These are phyloP conservation scores for Bufotes viridis DNA, from an alignment of 2,797 vertebrate genomes.

Conservation along the genomic window DNA sequence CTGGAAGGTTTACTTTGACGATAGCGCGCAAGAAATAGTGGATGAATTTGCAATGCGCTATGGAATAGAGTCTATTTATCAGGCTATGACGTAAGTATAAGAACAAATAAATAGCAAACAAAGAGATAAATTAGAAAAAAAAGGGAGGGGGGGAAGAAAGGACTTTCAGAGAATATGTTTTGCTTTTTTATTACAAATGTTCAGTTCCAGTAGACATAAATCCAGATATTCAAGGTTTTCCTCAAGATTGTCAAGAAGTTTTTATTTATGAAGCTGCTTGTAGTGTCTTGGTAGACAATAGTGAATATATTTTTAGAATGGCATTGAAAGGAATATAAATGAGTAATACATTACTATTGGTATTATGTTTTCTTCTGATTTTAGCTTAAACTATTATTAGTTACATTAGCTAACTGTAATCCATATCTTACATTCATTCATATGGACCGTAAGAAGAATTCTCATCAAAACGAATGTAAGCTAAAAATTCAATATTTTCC, in stretches of 20 bases:
- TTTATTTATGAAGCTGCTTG: no score
- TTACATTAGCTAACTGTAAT: background rate
- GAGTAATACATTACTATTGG: no score
- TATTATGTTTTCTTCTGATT: background rate
- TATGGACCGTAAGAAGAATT: no score
- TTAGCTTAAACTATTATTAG: background rate
- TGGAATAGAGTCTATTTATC: constrained; percentile 97
- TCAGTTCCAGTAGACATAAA: background rate
- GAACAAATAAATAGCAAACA: background rate
- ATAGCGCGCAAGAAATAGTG: constrained; percentile 94
- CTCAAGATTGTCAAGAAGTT: no score
- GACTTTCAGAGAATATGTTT: background rate
- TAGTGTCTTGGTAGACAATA: background rate
- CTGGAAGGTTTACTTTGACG: constrained; percentile 98
- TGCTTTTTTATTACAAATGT: background rate
- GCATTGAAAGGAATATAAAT: background rate
- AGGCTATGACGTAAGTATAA: constrained; percentile 96
- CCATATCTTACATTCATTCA: no score
- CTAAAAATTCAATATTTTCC: no score
- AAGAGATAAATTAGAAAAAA: no score
- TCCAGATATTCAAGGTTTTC: background rate
- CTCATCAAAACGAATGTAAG: no score
- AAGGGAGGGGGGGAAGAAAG: no score
- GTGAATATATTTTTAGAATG: background rate
- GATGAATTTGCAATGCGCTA: constrained; percentile 98